These are phyloP conservation scores for Spodoptera littoralis DNA, from an alignment of 2,888 invertebrate genomes.

Conservation along the genomic window DNA sequence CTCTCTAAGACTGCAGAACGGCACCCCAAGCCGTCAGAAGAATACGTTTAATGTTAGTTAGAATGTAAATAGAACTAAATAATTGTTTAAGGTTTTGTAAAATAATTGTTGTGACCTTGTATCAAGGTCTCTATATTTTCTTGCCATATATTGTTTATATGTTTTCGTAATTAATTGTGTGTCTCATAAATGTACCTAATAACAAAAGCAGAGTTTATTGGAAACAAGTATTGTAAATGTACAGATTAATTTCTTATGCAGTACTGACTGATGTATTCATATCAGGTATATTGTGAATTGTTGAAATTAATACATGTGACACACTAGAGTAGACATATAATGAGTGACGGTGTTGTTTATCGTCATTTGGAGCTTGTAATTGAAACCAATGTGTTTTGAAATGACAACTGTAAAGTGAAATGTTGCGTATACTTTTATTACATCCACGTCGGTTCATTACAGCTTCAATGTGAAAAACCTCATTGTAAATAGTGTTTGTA, in stretches of 20 bases:
- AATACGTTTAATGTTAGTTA: slow-evolving; percentile 91
- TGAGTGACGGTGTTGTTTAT: slow-evolving; percentile 39
- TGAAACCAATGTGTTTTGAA: slow-evolving; percentile 2
- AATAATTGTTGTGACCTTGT: slow-evolving; percentile 84
- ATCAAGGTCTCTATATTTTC: slow-evolving; percentile 85
- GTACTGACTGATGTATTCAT: neutral
- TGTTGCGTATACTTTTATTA: neutral
- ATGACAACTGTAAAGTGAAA: neutral
- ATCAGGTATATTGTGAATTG: slow-evolving; percentile 3
- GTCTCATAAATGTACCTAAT: slow-evolving; percentile 29
- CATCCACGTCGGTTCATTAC: slow-evolving; percentile 12
- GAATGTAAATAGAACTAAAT: slow-evolving; percentile 63
- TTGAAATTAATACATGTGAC: slow-evolving; percentile 12
- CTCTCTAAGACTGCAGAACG: slow-evolving; percentile 92
- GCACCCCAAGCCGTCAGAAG: slow-evolving; percentile 95
- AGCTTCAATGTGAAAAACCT: slow-evolving; percentile 46
- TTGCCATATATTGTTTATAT: slow-evolving; percentile 85
- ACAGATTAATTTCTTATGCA: neutral
- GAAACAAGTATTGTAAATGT: neutral
- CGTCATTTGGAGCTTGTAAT: slow-evolving; percentile 38
- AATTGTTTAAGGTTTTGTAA: slow-evolving; percentile 73
- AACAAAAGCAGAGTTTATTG: slow-evolving; percentile 1
- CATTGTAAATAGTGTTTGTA: slow-evolving; percentile 61
- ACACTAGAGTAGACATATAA: slow-evolving; percentile 1
- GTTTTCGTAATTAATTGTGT: slow-evolving; percentile 46